Evolutionary conservation across 1,140 invertebrate genomes (phyloP).

Genomic region (Calosoma granatense): DNA sequence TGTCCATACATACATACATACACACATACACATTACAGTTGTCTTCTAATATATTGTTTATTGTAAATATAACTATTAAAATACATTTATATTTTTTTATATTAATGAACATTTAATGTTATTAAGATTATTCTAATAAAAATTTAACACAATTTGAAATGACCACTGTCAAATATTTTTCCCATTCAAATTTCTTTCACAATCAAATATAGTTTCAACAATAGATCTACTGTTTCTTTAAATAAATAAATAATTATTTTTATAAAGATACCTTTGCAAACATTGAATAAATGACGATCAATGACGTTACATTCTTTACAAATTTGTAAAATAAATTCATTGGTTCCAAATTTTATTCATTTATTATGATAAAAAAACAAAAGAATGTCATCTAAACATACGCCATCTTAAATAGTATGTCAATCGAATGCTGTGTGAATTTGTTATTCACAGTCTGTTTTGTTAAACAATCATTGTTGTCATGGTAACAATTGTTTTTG

Average conservation of each 20-base stretch:
- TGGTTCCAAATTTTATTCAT: too few relatives aligned
- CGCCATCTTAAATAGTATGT: not conserved
- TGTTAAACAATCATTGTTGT: not conserved
- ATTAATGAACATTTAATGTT: not conserved
- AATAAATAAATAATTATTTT: too few relatives aligned
- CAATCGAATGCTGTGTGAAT: not conserved
- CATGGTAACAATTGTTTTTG: too few relatives aligned
- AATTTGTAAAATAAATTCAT: too few relatives aligned
- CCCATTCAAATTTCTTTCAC: not conserved
- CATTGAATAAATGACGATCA: too few relatives aligned
- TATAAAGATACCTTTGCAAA: too few relatives aligned
- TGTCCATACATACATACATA: not conserved
- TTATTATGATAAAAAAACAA: too few relatives aligned
- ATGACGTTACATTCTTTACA: too few relatives aligned
- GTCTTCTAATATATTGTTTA: not conserved
- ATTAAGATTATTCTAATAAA: not conserved
- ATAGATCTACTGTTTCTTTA: too few relatives aligned
- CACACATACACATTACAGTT: not conserved
- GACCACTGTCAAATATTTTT: not conserved
- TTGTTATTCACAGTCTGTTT: not conserved
- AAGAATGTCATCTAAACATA: too few relatives aligned
- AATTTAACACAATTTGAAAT: not conserved
- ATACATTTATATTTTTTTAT: too few relatives aligned
- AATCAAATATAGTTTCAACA: too few relatives aligned
- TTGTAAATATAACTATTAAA: not conserved